Evolutionary conservation across 2,113 vertebrate species (phyloP), one percentile per base, ranked within the genome.

Genomic region (Colius striatus): DNA sequence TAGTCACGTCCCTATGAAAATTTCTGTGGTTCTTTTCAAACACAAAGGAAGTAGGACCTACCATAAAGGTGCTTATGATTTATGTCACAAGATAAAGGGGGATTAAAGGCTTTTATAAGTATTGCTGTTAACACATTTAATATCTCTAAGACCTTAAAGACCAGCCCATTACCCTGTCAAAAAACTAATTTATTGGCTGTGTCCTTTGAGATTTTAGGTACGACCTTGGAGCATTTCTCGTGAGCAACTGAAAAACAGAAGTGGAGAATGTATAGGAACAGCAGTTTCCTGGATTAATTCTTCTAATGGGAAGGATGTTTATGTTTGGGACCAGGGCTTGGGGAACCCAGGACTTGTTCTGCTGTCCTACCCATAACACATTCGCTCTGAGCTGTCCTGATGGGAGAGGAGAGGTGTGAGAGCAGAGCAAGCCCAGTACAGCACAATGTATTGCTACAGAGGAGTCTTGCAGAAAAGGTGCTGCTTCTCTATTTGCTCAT

Each of bases 71-170:
- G 29, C 41, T 90, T 78, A 85, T 53, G 51, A 81, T 78, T 87
- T 82, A 70, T 82, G 74, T 41, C 51, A 51, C 61, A 73, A 85
- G 66, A 73, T 74, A 85, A 77, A 72, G 32, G 3, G 14, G 14
- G 21, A 82, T 92, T 81, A 74, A 90, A 88, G 23, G 19, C 32
- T 84, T 84, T 94, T 55, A 47, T 36, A 88, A 84, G 68, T 92
- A 80, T 58, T 75, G 23, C 62, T 92, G 53, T 72, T 92, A 84
- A 77, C 32, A 53, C n/a, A 45, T 84, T 50, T 72, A 87, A 58
- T 80, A 22, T 30, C 36, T 58, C 54, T 63, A 63, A 84, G 73
- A 80, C 54, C 73, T 76, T 54, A 43, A 80, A 76, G 41, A 63
- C 19, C 63, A 80, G 8, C 17, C 38, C 38, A 67, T 80, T 68